These are phyloP conservation scores for Agrilus planipennis DNA, from an alignment of 1,140 invertebrate species.

Conservation along the genomic window DNA sequence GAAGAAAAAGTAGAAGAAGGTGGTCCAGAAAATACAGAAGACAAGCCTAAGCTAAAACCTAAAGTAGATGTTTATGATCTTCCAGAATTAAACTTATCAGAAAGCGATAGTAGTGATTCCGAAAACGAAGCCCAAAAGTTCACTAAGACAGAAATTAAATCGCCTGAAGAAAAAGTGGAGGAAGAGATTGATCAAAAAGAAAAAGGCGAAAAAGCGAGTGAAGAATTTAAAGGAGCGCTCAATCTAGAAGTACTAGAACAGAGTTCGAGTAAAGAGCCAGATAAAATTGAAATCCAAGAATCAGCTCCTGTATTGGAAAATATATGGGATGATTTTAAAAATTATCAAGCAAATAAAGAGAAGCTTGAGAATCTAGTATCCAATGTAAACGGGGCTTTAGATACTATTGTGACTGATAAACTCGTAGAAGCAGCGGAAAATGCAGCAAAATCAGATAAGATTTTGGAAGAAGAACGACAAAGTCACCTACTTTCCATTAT, in stretches of 20 bases:
- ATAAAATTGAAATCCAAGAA: not conserved
- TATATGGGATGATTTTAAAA: slow-evolving; percentile 76
- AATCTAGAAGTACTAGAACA: no score
- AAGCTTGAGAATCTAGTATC: slow-evolving; percentile 25
- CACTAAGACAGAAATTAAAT: slow-evolving; percentile 2
- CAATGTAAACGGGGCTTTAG: slow-evolving; percentile 6
- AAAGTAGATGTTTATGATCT: slow-evolving; percentile 56
- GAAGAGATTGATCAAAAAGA: not conserved
- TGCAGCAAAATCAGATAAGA: slow-evolving; percentile 15
- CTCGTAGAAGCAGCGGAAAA: not conserved
- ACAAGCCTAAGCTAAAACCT: slow-evolving; percentile 43
- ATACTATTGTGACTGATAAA: not conserved
- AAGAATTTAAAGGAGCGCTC: no score
- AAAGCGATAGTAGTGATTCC: slow-evolving; percentile 64
- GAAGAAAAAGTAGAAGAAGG: slow-evolving; percentile 26
- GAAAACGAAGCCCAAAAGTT: slow-evolving; percentile 42
- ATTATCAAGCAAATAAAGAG: slow-evolving; percentile 46
- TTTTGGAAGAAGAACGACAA: no score
- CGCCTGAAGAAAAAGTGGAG: not conserved
- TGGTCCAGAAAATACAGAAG: slow-evolving; percentile 39
- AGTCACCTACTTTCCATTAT: no score
- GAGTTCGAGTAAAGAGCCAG: no score
- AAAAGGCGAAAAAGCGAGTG: not conserved
- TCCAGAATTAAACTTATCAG: slow-evolving; percentile 68
- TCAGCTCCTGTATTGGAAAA: slow-evolving; percentile 44